These are phyloP conservation scores for Diorhabda sublineata DNA, from an alignment of 1,140 invertebrate genomes.

Conservation along the genomic window DNA sequence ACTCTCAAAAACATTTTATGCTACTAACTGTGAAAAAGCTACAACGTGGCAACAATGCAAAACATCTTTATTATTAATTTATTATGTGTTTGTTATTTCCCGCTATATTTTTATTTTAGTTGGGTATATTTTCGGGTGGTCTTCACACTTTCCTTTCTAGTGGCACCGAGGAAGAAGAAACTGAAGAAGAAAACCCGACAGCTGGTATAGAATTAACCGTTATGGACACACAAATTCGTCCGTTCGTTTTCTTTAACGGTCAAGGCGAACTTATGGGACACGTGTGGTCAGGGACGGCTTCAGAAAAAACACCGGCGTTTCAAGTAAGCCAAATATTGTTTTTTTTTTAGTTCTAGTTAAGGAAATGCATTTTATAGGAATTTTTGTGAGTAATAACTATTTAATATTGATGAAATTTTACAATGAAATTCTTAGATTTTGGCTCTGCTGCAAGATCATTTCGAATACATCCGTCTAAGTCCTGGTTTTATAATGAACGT, in stretches of 20 bases:
- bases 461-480: constrained; percentile 63
- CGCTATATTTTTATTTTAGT: constrained; percentile 25
- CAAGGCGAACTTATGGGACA: constrained; percentile 85
- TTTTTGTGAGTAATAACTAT: too few species aligned
- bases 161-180: constrained; percentile 48
- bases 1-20: too few species aligned
- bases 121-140: constrained; percentile 79
- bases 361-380: too few species aligned
- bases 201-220: constrained; percentile 83
- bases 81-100: not conserved
- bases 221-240: constrained; percentile 72
- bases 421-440: constrained; percentile 53
- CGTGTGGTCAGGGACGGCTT: constrained; percentile 80
- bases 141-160: constrained; percentile 63
- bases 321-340: constrained; percentile 51
- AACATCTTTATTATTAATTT: not conserved
- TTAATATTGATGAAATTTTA: not conserved
- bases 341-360: not conserved
- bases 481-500: constrained; percentile 72
- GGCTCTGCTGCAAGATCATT: constrained; percentile 69
- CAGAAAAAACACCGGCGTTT: constrained; percentile 76
- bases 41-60: not conserved
- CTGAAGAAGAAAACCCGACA: constrained; percentile 59
- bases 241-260: constrained; percentile 80
- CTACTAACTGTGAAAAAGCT: too few species aligned